Evolutionary conservation across 2,797 vertebrate genomes (phyloP).

Genomic region (Trachurus trachurus): DNA sequence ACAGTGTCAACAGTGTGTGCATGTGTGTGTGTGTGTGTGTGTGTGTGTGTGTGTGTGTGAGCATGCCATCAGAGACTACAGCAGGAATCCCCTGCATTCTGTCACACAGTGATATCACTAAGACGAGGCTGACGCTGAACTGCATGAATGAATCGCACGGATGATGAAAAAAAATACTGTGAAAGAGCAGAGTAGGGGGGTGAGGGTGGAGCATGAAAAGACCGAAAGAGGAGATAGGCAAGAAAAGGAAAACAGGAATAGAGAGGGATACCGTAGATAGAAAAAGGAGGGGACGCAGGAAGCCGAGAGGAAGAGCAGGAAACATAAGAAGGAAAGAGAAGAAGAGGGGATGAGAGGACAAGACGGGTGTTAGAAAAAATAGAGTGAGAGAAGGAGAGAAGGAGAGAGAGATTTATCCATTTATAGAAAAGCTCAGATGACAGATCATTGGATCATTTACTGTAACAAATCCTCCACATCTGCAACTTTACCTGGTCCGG

Average conservation of each 20-base stretch:
- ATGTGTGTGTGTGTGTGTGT: background rate
- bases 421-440: constrained; percentile 22
- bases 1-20: background rate
- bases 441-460: constrained; percentile 16
- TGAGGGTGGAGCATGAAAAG: background rate
- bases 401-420: background rate
- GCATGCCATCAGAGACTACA: constrained; percentile 27
- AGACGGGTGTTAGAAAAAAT: background rate
- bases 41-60: background rate
- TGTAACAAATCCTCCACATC: constrained; percentile 36
- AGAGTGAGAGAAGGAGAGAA: background rate
- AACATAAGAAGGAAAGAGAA: background rate
- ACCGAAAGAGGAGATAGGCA: background rate
- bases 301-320: background rate
- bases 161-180: constrained; percentile 3
- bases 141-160: constrained; percentile 30
- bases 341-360: background rate
- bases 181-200: constrained; percentile 1
- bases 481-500: constrained; percentile 26
- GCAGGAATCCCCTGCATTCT: constrained; percentile 24
- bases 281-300: too few relatives aligned
- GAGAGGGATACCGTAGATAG: background rate
- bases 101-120: constrained; percentile 12
- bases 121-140: background rate
- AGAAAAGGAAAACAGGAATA: constrained; percentile 1